Base-by-base conservation (phyloP, 2,888 invertebrate genomes). In the Lamellibrachia satsuma region DNA sequence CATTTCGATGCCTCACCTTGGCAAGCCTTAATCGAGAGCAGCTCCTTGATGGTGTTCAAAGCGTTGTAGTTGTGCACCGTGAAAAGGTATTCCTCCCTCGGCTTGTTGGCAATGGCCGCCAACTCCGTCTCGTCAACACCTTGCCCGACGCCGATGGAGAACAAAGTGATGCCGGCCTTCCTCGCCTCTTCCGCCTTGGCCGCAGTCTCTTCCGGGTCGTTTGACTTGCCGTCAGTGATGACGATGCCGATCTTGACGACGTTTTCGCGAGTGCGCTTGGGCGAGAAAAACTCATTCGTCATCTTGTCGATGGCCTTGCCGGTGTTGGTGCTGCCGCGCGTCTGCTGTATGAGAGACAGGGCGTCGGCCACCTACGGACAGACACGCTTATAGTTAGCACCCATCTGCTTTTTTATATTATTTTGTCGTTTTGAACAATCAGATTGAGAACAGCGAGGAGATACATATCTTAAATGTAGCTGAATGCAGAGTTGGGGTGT, bases 111-210 rank as follows among this genome's bases (percentile, higher is more conserved):
- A 90, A 96, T 95, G 91, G 94, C 94, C 52, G 93, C 93, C 27
- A 96, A 94, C 93, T 96, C 96, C 3, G 93, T 93, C 91, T 93
- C 93, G 91, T 95, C 95, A 7, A 95, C 94, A 22, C 94, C 94
- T n/a, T 93, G 93, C 1, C 96, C 96, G 4, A 96, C 95, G 2
- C 96, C 96, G 57, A 96, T 95, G 75, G 96, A 95, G 93, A 96
- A 96, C 91, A 96, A 92, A 92, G 95, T 94, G 90, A 96, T 95
- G 7, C 95, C 95, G 11, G 94, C 94, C 27, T 95, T 93, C 1
- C 94, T 93, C 0, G 94, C 95, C 52, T 94, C 94, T 22, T 92
- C 52, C 3, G 96, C 95, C 51, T 95, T 95, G 6, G 90, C 52
- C 15, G 93, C 93, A 7, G 95, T 95, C 90, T 92, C 93, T 15